Base-by-base conservation (phyloP, 2,888 invertebrate species). In the Amiota mariae region DNA sequence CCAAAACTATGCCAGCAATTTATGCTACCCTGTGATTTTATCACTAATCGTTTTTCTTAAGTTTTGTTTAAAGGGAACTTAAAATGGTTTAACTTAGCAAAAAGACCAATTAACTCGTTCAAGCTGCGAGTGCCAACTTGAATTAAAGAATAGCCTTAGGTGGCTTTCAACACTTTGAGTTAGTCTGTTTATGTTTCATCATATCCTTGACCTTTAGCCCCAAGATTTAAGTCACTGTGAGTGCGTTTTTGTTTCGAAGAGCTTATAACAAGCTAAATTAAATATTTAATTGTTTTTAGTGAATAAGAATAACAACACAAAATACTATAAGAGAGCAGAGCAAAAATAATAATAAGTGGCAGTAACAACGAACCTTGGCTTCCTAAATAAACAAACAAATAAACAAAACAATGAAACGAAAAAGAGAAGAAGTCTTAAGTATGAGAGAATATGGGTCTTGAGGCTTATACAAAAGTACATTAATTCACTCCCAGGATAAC, bases 201-300 rank as follows among this genome's bases (percentile, higher is more conserved):
- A 66, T 75, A 86, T 84, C 83, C 86, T 86, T 86, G 83, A 86
- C 83, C 86, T 83, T 84, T 82, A 85, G 82, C 83, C 81, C 36
- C 36, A 36, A 6, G 36, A 36, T 36, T 0, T 76, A 75, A 77
- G 86, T 82, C 86, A 36, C 20, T 15, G 20, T 15, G 10, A 70
- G 54, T 11, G 6, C 36, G 64, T 18, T 46, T 11, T n/a, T 36
- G 46, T 68, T 63, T 12, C 51, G 64, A 10, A 63, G 49, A 61
- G 66, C 61, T 24, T 36, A 24, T 73, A 75, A 64, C 76, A 48
- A 72, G 75, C 63, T 71, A 72, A 68, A 67, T 75, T 85, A 83
- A 83, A 83, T 85, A 86, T 83, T 85, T 85, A 86, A 86, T 84
- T 85, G 82, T 82, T 85, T 81, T 84, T 81, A 81, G 77, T 24